Evolutionary conservation across 2,888 invertebrate species (phyloP).

Genomic region (Nebria brevicollis): DNA sequence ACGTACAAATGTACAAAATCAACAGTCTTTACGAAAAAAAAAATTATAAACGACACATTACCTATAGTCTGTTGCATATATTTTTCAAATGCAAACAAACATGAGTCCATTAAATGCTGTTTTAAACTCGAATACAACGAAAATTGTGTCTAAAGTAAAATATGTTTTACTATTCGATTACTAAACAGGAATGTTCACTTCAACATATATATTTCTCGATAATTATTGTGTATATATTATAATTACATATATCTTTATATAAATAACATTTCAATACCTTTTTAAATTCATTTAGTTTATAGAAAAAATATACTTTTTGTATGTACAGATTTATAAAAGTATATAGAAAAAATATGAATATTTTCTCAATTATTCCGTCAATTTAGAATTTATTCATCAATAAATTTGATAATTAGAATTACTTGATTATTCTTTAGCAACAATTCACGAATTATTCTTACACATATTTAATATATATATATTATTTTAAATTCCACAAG

Average conservation of each 20-base stretch:
- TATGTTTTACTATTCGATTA: neutral
- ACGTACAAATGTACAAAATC: neutral
- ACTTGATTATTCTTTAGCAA: neutral
- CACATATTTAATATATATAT: neutral
- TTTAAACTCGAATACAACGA: no score
- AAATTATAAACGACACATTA: neutral
- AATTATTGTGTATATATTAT: slow-evolving; percentile 24
- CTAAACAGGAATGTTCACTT: slow-evolving; percentile 30
- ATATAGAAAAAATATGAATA: slow-evolving; percentile 42
- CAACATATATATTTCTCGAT: slow-evolving; percentile 7
- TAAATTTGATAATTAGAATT: no score
- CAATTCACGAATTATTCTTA: neutral
- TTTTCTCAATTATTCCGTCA: slow-evolving; percentile 20
- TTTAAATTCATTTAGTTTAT: slow-evolving; percentile 15
- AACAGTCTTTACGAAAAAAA: neutral
- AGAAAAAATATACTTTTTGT: slow-evolving; percentile 44
- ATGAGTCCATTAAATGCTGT: neutral
- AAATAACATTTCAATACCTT: slow-evolving; percentile 26
- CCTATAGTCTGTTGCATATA: neutral
- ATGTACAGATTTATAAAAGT: slow-evolving; percentile 43
- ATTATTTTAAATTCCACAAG: no score
- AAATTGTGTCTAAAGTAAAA: neutral
- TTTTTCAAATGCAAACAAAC: neutral
- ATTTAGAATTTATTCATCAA: neutral
- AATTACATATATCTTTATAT: slow-evolving; percentile 31